A percentile compares a stretch with the other conserved stretches of the same genome.
These are phyloP conservation scores for Heterotilapia buettikoferi DNA, from an alignment of 2,113 vertebrate species.

Conservation along the genomic window DNA sequence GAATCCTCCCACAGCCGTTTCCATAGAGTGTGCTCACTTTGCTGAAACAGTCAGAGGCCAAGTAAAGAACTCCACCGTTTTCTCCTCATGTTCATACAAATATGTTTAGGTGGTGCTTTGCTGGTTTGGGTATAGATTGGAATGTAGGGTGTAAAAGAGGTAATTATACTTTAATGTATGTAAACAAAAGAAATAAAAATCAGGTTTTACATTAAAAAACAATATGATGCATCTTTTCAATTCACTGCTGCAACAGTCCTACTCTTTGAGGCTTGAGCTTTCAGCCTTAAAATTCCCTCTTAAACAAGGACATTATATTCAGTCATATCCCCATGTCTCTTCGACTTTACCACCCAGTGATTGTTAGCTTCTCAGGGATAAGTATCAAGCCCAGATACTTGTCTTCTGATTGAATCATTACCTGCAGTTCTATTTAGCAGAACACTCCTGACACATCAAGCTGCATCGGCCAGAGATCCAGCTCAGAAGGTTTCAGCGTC, in stretches of 20 bases:
- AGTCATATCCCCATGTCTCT: background rate
- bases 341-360: background rate
- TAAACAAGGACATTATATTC: background rate
- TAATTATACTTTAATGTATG: background rate
- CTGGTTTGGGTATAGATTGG: background rate
- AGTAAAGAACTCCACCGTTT: background rate
- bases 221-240: background rate
- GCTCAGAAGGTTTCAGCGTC: background rate
- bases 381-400: background rate
- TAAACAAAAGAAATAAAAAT: background rate
- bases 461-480: background rate
- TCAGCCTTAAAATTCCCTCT: background rate
- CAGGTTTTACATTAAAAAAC: background rate
- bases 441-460: background rate
- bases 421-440: background rate
- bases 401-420: background rate
- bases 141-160: background rate
- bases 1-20: constrained; percentile 14
- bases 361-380: background rate
- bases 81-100: background rate
- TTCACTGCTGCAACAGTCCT: background rate
- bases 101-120: background rate
- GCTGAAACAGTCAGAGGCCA: background rate
- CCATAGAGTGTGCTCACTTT: constrained; percentile 17
- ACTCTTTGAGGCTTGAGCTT: background rate